phyloP scores from a whole-genome alignment of 2,113 vertebrate genomes.

The Microtus ochrogaster region DNA sequence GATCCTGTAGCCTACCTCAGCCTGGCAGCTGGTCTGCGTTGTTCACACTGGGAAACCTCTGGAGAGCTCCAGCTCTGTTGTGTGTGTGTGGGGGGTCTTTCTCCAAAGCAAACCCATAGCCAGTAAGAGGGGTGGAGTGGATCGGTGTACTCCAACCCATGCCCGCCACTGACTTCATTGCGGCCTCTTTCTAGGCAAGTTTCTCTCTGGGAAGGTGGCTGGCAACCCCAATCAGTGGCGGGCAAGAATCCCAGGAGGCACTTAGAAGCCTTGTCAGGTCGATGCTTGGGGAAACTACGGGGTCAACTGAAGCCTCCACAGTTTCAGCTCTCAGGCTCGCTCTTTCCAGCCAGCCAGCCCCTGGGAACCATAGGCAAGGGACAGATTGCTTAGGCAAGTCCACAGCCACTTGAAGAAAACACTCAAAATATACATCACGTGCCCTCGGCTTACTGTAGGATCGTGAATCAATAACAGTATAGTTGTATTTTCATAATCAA shows the following conservation, averaged over 20 bases:
- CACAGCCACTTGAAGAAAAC: neutral
- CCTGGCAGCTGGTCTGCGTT: neutral
- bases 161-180: too few relatives aligned
- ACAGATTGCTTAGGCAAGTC: neutral
- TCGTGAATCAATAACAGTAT: neutral
- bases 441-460: neutral
- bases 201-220: neutral
- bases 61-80: neutral
- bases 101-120: neutral
- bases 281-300: neutral
- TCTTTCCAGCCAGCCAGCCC: neutral
- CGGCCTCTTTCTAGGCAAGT: neutral
- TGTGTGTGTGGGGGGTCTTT: neutral
- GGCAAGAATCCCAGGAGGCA: neutral
- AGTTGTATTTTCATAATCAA: constrained; percentile 31
- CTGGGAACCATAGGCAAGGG: neutral
- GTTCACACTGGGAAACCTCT: neutral
- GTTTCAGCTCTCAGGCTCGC: neutral
- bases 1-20: neutral
- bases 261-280: neutral
- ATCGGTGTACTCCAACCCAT: neutral
- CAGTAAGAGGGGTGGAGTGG: neutral
- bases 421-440: neutral
- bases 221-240: neutral
- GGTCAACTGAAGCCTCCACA: neutral